A percentile compares a stretch with the other conserved stretches of the same genome.
Conservation (phyloP, 92 coral and sea anemone genomes). For the Palythoa heliodiscus region DNA sequence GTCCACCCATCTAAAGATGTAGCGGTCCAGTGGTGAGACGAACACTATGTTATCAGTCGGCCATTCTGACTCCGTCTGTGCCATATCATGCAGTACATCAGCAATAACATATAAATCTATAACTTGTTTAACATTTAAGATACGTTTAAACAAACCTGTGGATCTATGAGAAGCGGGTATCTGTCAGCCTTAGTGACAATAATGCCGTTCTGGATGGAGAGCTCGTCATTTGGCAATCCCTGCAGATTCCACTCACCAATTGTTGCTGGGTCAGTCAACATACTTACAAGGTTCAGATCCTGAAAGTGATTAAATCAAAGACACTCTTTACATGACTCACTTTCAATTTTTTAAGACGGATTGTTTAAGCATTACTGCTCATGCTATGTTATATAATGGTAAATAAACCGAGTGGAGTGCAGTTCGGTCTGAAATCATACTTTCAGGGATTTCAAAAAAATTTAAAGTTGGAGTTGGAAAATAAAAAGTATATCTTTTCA, state of each 20-base stretch:
- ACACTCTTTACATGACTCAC: background rate
- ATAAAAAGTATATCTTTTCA: no score
- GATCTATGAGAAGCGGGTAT: slow-evolving; percentile 93
- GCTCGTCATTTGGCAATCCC: slow-evolving; percentile 95
- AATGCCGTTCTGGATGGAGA: slow-evolving; percentile 96
- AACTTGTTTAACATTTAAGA: background rate
- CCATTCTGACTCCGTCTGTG: no score
- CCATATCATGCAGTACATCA: no score
- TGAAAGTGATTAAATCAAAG: slow-evolving; percentile 9
- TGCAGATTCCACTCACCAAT: slow-evolving; percentile 99
- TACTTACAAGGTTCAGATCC: slow-evolving; percentile 91
- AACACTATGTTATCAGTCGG: no score
- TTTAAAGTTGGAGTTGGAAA: no score
- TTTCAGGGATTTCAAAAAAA: no score
- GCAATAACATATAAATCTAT: background rate
- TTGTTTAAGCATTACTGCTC: no score
- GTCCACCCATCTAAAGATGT: no score
- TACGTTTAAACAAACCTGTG: slow-evolving; percentile 65
- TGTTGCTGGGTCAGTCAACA: slow-evolving; percentile 97
- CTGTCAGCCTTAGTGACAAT: slow-evolving; percentile 98
- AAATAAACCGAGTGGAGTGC: no score
- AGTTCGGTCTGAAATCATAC: no score
- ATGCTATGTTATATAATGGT: no score
- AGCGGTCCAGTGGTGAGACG: no score
- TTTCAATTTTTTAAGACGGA: background rate